Percentiles rank a stretch among this genome's conserved stretches.
These are phyloP conservation scores for Apis florea DNA, from an alignment of 1,140 invertebrate species.

Conservation along the genomic window DNA sequence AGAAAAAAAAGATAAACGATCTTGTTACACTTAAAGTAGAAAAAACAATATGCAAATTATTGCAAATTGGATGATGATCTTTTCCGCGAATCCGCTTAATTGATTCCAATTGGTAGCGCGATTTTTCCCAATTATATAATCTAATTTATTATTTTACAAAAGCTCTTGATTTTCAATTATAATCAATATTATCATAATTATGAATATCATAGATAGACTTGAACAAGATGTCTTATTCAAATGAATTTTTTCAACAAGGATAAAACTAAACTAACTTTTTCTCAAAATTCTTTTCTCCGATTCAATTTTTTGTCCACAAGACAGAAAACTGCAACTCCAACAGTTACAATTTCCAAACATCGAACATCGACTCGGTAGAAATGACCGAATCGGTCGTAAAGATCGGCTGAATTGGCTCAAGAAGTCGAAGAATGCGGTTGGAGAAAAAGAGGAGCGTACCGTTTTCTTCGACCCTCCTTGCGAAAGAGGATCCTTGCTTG, in stretches of 20 bases:
- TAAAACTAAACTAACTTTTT: background rate
- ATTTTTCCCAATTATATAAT: background rate
- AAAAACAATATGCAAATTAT: background rate
- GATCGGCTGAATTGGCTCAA: background rate
- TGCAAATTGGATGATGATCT: background rate
- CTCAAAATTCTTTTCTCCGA: fast-evolving
- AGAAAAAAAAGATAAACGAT: background rate
- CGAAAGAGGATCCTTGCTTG: slow-evolving; percentile 14
- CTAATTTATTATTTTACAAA: background rate
- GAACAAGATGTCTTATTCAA: too few relatives aligned
- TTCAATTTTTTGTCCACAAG: background rate
- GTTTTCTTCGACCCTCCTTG: slow-evolving; percentile 26
- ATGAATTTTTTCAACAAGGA: too few relatives aligned
- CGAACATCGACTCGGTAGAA: background rate
- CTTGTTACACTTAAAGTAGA: background rate
- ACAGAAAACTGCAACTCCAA: background rate
- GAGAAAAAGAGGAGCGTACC: background rate
- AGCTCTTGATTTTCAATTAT: too few relatives aligned
- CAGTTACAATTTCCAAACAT: background rate
- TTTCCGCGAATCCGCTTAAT: background rate
- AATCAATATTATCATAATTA: background rate
- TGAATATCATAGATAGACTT: too few relatives aligned
- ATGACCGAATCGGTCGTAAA: background rate
- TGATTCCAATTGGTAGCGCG: background rate
- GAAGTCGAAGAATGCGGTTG: background rate